These are phyloP conservation scores for Odontamblyopus lacepedii DNA, from an alignment of 2,797 vertebrate species.

Conservation along the genomic window DNA sequence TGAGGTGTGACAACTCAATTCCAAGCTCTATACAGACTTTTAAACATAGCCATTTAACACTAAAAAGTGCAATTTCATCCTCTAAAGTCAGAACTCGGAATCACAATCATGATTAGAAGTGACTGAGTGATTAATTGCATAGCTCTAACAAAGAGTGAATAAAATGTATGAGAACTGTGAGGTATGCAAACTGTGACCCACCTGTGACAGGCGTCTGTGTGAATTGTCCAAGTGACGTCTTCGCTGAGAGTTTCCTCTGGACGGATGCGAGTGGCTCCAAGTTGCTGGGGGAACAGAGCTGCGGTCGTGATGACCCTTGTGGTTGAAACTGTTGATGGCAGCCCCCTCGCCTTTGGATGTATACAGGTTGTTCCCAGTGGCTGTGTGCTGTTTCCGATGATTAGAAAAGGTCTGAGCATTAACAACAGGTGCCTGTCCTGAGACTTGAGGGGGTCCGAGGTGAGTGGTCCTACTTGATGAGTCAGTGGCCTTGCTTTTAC, in stretches of 20 bases:
- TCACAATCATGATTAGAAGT: no score
- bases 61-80: no score
- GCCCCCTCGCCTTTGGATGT: constrained; percentile 28
- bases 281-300: constrained; percentile 50
- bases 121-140: no score
- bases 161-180: background rate
- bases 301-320: constrained; percentile 57
- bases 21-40: no score
- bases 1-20: no score
- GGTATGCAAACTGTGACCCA: constrained; percentile 45
- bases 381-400: constrained; percentile 51
- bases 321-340: constrained; percentile 71
- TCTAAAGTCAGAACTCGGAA: no score
- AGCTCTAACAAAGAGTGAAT: no score
- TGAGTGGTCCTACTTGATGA: constrained; percentile 63
- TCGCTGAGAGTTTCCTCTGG: constrained; percentile 52
- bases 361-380: constrained; percentile 43
- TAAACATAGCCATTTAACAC: no score
- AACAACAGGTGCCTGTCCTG: constrained; percentile 75
- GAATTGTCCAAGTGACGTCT: constrained; percentile 51
- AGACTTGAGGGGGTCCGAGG: constrained; percentile 71
- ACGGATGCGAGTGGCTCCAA: constrained; percentile 66
- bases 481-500: constrained; percentile 61
- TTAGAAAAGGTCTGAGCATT: constrained; percentile 50
- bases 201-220: constrained; percentile 61